Evolutionary conservation across 2,113 vertebrate species (phyloP).

Genomic region (Coryphaenoides rupestris): DNA sequence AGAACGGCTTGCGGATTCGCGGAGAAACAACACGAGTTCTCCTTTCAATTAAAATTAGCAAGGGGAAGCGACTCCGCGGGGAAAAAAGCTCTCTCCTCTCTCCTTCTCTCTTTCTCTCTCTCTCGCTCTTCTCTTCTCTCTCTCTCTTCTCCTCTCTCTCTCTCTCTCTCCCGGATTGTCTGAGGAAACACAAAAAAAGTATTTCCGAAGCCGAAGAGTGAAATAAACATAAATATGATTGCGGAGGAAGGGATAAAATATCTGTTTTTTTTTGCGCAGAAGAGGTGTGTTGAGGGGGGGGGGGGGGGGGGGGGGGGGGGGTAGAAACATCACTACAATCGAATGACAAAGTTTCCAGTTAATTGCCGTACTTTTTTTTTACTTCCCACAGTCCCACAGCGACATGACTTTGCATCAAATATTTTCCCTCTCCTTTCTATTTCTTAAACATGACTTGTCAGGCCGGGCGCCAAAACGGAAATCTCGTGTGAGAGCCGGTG

Average conservation of each 20-base stretch:
- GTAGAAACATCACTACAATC: no score
- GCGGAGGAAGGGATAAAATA: conserved; percentile 21
- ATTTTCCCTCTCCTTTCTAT: conserved; percentile 13
- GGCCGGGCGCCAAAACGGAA: conserved; percentile 1
- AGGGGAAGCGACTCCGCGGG: conserved; percentile 60
- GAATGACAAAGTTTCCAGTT: conserved; percentile 40
- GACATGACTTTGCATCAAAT: conserved; percentile 25
- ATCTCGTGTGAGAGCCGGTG: neutral
- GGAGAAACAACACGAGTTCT: conserved; percentile 45
- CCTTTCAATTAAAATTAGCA: conserved; percentile 67
- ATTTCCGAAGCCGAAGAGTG: conserved; percentile 43
- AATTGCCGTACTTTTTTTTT: conserved; percentile 43
- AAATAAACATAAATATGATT: conserved; percentile 54
- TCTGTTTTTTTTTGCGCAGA: no score
- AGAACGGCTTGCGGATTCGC: conserved; percentile 49
- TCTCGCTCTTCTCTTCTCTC: no score
- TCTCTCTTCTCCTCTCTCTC: no score
- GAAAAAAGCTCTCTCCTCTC: conserved; percentile 55
- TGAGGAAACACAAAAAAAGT: conserved; percentile 43
- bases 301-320: no score
- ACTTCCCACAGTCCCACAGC: conserved; percentile 8
- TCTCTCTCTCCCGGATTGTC: conserved; percentile 56
- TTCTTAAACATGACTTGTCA: conserved; percentile 15
- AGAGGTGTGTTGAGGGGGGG: no score
- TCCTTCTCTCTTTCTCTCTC: conserved; percentile 50